These are phyloP conservation scores for Liodrosophila aerea DNA, from an alignment of 2,888 invertebrate genomes.

Conservation along the genomic window DNA sequence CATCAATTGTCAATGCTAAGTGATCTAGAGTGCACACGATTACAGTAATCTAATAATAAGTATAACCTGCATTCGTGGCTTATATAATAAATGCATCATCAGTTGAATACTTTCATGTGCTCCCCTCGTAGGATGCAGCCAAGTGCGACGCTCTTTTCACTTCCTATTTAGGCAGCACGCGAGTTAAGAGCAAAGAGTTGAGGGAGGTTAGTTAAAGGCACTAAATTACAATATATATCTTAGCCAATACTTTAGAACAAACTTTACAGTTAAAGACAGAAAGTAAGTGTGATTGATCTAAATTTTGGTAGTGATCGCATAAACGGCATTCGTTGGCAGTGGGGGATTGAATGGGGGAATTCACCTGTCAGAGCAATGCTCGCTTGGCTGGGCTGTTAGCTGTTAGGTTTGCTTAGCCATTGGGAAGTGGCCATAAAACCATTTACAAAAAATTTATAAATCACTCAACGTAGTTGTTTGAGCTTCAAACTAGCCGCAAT, in stretches of 20 bases:
- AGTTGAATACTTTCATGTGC: conserved; percentile 37
- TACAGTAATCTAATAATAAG: background rate
- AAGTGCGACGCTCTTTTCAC: conserved; percentile 55
- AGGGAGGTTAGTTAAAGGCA: conserved; percentile 1
- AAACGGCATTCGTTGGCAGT: conserved; percentile 1
- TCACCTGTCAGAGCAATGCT: conserved; percentile 6
- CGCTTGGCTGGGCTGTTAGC: conserved; percentile 7
- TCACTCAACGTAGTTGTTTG: conserved; percentile 53
- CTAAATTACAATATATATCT: too few relatives aligned
- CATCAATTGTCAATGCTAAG: too few relatives aligned
- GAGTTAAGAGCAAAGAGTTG: conserved; percentile 13
- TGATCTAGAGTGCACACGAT: too few relatives aligned
- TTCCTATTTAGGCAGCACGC: conserved; percentile 56
- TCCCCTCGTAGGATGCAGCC: conserved; percentile 49
- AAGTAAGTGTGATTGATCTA: too few relatives aligned
- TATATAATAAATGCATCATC: conserved; percentile 28
- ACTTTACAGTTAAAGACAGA: too few relatives aligned
- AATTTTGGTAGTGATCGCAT: background rate
- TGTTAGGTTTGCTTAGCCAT: conserved; percentile 20
- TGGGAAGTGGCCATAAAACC: conserved; percentile 48
- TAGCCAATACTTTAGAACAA: too few relatives aligned
- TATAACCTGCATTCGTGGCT: conserved; percentile 8
- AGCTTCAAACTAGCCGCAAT: conserved; percentile 53
- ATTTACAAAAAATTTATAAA: conserved; percentile 57
- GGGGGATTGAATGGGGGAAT: background rate